These are phyloP conservation scores for Hemitrygon akajei DNA, from an alignment of 2,797 vertebrate species.

Conservation along the genomic window DNA sequence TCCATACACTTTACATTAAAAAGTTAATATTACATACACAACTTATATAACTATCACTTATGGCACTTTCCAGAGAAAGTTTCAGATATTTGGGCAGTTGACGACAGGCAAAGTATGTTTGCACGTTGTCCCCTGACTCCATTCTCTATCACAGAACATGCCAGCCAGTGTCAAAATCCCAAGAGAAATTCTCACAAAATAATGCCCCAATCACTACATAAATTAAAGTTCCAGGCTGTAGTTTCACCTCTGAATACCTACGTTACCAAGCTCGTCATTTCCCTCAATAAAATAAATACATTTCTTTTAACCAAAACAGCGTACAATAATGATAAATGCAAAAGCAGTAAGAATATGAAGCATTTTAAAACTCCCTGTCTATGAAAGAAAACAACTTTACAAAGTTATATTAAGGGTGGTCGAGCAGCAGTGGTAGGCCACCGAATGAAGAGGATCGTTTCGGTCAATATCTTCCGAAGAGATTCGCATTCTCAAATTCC, in stretches of 20 bases:
- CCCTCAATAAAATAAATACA: constrained; percentile 37
- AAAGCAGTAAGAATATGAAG: constrained; percentile 28
- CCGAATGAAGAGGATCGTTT: neutral
- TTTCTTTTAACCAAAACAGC: neutral
- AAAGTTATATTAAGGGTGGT: neutral
- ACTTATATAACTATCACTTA: constrained; percentile 28
- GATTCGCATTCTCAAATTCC: neutral
- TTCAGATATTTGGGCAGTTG: constrained; percentile 41
- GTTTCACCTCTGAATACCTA: constrained; percentile 25
- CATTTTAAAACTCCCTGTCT: neutral
- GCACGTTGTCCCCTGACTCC: neutral
- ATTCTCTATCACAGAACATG: neutral
- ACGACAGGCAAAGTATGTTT: neutral
- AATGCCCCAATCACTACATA: constrained; percentile 34
- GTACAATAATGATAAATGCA: constrained; percentile 34
- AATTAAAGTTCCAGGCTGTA: constrained; percentile 30
- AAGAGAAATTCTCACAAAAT: constrained; percentile 33
- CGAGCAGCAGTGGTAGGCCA: neutral
- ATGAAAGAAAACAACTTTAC: constrained; percentile 21
- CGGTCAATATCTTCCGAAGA: neutral
- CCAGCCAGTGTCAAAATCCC: neutral
- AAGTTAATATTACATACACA: constrained; percentile 36
- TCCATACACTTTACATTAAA: constrained; percentile 19
- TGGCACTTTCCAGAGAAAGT: constrained; percentile 36
- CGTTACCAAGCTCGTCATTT: constrained; percentile 23